These are phyloP conservation scores for Drosophila nigrodunni DNA, from an alignment of 1,140 invertebrate genomes.

Conservation along the genomic window DNA sequence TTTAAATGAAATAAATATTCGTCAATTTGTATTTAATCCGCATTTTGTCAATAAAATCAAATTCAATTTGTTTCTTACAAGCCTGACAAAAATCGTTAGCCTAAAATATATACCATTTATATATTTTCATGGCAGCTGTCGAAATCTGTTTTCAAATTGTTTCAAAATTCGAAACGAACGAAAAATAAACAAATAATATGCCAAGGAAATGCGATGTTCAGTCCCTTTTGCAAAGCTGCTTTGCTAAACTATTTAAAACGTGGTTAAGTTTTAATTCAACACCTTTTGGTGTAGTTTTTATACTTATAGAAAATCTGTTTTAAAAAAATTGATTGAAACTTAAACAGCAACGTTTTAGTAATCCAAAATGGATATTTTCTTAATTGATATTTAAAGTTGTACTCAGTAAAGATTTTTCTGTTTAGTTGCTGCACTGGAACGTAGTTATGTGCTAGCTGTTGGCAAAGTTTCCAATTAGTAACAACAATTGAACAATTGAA, in stretches of 20 bases:
- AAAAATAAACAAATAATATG: not conserved
- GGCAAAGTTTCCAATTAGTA: not conserved
- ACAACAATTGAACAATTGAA: constrained; percentile 5
- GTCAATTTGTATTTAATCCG: constrained; percentile 25
- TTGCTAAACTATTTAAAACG: no score
- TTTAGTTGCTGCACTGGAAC: not conserved
- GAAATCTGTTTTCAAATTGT: constrained; percentile 1
- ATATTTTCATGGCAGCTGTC: constrained; percentile 24
- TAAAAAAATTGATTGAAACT: no score
- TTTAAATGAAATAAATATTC: constrained; percentile 6
- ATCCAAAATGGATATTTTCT: no score
- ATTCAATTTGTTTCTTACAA: constrained; percentile 14
- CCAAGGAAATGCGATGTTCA: not conserved
- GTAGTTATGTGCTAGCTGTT: not conserved
- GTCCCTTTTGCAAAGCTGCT: no score
- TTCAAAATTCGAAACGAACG: not conserved
- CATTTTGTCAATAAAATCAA: constrained; percentile 19
- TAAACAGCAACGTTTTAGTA: no score
- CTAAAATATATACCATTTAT: constrained; percentile 12
- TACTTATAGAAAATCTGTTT: no score
- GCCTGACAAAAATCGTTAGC: constrained; percentile 3
- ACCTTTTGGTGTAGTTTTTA: not conserved
- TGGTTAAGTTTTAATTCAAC: not conserved
- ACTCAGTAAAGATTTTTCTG: no score
- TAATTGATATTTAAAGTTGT: no score